Evolutionary conservation across 2,113 vertebrate genomes (phyloP), one percentile per base, ranked within the genome.

Genomic region (Gasterosteus aculeatus): DNA sequence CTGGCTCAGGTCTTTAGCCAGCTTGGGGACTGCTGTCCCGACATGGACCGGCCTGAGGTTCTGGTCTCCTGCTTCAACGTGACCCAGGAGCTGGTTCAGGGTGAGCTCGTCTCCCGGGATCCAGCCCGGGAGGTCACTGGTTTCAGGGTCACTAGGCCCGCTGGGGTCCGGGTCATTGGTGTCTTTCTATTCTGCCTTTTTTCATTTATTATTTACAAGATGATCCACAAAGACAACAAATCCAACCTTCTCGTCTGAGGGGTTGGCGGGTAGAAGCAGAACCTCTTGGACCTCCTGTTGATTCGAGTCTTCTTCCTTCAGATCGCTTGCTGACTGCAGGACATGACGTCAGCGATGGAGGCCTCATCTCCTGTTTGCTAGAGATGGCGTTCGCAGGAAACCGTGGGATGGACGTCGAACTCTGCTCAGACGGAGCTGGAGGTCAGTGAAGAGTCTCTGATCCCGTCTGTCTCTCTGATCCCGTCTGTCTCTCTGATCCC

Each of bases 381-480:
- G 97, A 98, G 88, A 97, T 97, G 96, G 96, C 96, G 4, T 96
- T 98, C 83, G 95, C 96, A 6, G 97, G 97, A 61, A 98, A 98
- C 78, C 94, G 93, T 72, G 97, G 97, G 2, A 91, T 97, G 46
- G 93, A 93, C 0, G 91, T 95, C 10, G 94, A 96, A 10, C 29
- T 97, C 56, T 77, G 81, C 0, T 94, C 93, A 2, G 64, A 90
- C 1, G 94, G 90, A 15, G 33, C 80, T 4, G 88, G 91, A 71
- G 94, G 97, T 97, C 14, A 91, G 93, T 75, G 22, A 41, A 33
- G 33, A 33, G 22, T 26, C 33, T 33, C 33, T 35, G 33, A 5
- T 35, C 33, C 33, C 33, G 33, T 2, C 33, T 35, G 33, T 35
- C 33, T 35, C 33, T 35, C 33, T 35, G 33, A 5, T 35, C 33